These are phyloP conservation scores for Solenodon paradoxus DNA, from an alignment of 2,113 vertebrate genomes.

Conservation along the genomic window DNA sequence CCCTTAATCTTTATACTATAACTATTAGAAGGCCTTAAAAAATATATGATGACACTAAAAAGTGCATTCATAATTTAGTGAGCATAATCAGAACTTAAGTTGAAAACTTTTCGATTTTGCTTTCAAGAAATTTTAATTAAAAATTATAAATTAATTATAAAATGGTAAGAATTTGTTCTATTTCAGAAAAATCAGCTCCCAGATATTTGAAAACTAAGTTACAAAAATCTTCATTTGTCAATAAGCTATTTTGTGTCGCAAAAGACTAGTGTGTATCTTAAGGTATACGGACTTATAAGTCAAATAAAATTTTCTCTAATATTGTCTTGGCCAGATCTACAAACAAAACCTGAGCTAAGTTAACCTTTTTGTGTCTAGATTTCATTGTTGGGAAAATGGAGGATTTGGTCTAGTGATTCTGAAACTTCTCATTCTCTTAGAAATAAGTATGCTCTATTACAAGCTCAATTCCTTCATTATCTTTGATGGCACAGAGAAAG, in stretches of 20 bases:
- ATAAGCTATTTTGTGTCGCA: not conserved
- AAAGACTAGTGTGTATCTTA: not conserved
- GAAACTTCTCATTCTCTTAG: conserved; percentile 19
- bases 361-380: not conserved
- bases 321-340: not conserved
- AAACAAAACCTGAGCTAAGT: not conserved
- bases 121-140: conserved; percentile 81
- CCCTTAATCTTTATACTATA: conserved; percentile 65
- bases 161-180: conserved; percentile 53
- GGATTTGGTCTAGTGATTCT: conserved; percentile 38
- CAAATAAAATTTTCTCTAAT: not conserved
- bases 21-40: conserved; percentile 79
- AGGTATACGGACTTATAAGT: not conserved
- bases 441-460: conserved; percentile 52
- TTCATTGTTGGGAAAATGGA: conserved; percentile 45
- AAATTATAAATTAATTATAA: conserved; percentile 71
- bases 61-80: conserved; percentile 82
- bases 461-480: conserved; percentile 52
- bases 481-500: conserved; percentile 50
- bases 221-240: not conserved
- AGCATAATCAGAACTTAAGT: conserved; percentile 80
- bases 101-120: conserved; percentile 80
- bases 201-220: not conserved
- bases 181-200: not conserved
- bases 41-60: conserved; percentile 73